Evolutionary conservation across 2,888 invertebrate genomes (phyloP), one percentile per base, ranked within the genome.

Genomic region (Petrolisthes cinctipes): DNA sequence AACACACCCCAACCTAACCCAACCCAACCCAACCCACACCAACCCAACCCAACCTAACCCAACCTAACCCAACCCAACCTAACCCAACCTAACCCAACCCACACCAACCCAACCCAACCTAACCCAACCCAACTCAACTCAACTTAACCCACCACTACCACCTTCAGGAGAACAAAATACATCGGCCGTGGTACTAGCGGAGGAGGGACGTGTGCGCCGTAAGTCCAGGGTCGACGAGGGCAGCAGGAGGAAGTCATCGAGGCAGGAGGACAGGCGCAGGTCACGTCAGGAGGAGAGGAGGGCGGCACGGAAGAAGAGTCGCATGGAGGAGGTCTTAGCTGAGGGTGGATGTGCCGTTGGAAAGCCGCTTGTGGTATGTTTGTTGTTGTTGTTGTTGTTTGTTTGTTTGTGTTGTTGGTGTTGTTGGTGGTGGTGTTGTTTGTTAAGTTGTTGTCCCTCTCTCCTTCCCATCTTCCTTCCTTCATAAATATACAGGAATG

Each of bases 341-440:
- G 83, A 83, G 51, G 89, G 88, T 57, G 88, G 89, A 11, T 88
- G 91, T 82, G 90, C 96, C 0, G 95, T 96, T 73, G 97, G 96
- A 76, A 97, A 96, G 93, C 96, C 97, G 0, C 93, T 97, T 75
- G 96, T 97, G 94, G 97, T 97, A 93, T 92, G 92, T 92, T 5
- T 0, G 37, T 37, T 37, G 37, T 37, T 37, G 37, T 37, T 37
- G 37, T 37, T 37, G 0, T 37, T 1, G 37, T 37, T 0, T 37
- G 0, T 1, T 37, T 37, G 37, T 37, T 37, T 37, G 37, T 37
- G 37, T 37, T 37, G 37, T 37, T 37, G 37, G 0, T 37, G 37
- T 37, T 37, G 37, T 37, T 37, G 0, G 37, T 37, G 37, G 37
- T 37, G 37, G 37, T 37, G 37, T 37, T 37, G 37, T 37, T 37